These are phyloP conservation scores for Pipistrellus kuhlii DNA, from an alignment of 2,797 vertebrate species.

Conservation along the genomic window DNA sequence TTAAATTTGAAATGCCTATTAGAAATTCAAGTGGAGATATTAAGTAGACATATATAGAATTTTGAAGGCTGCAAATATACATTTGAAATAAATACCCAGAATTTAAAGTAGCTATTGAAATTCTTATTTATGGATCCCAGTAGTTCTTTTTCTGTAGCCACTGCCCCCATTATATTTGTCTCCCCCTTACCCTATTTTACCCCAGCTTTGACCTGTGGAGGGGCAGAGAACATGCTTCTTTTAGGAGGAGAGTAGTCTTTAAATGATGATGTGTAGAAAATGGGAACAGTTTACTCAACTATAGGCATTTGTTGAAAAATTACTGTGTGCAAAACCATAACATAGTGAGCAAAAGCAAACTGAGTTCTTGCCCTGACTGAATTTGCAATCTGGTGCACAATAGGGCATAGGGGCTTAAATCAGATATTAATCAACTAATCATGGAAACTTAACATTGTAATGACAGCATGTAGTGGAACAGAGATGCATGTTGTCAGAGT, in stretches of 20 bases:
- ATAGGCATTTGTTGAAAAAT: not conserved
- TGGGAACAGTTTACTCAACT: not conserved
- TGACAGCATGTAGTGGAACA: not conserved
- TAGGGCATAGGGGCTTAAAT: not conserved
- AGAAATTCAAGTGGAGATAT: not conserved
- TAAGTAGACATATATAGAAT: not conserved
- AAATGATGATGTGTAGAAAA: not conserved
- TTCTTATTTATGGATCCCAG: not conserved
- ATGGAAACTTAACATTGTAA: not conserved
- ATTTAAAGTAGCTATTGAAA: constrained; percentile 25
- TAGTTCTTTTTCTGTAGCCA: not conserved
- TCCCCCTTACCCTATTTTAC: not conserved
- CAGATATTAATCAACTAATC: not conserved
- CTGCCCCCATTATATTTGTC: not conserved
- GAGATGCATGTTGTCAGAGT: not conserved
- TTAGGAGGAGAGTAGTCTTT: not conserved
- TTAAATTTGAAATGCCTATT: constrained; percentile 20
- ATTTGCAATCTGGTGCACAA: not conserved
- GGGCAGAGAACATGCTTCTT: not conserved
- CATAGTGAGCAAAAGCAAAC: not conserved
- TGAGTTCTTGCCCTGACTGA: not conserved
- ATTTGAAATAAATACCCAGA: constrained; percentile 39
- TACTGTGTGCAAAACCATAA: not conserved
- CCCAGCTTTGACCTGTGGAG: not conserved
- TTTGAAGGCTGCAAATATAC: not conserved